Evolutionary conservation across 2,888 invertebrate species (phyloP).

Genomic region (Chalcis sispes): DNA sequence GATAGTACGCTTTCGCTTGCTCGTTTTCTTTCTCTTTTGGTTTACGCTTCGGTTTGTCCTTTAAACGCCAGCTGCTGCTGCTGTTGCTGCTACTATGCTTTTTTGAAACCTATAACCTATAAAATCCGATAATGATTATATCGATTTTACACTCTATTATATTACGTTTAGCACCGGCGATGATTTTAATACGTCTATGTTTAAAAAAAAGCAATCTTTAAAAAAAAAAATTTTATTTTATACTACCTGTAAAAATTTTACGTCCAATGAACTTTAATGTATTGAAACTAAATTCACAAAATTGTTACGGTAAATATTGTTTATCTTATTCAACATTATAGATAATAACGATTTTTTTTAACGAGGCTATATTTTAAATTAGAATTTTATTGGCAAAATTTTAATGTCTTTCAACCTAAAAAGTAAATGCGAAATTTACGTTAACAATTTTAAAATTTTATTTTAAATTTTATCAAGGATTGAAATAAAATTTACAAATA

Average conservation of each 20-base stretch:
- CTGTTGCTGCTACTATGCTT: background rate
- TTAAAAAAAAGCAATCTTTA: too few species aligned
- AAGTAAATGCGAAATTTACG: too few species aligned
- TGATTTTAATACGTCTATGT: background rate
- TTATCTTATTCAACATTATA: background rate
- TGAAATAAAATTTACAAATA: too few species aligned
- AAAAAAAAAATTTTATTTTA: too few species aligned
- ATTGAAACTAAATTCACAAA: too few species aligned
- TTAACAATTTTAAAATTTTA: too few species aligned
- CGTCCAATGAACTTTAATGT: too few species aligned
- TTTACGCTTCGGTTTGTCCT: background rate
- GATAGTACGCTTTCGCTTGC: background rate
- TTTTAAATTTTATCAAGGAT: too few species aligned
- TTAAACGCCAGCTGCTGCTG: slow-evolving; percentile 11
- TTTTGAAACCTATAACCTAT: slow-evolving; percentile 5
- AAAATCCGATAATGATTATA: slow-evolving; percentile 34
- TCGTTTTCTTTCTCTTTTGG: background rate
- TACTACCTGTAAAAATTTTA: too few species aligned
- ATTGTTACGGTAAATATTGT: background rate
- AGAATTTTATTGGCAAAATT: too few species aligned
- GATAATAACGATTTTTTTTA: background rate
- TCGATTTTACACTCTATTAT: slow-evolving; percentile 14
- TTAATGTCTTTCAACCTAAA: too few species aligned
- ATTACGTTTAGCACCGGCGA: slow-evolving; percentile 4
- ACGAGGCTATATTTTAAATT: too few species aligned